Conservation (phyloP, 2,888 invertebrate species). For the Dendrolimus houi region DNA sequence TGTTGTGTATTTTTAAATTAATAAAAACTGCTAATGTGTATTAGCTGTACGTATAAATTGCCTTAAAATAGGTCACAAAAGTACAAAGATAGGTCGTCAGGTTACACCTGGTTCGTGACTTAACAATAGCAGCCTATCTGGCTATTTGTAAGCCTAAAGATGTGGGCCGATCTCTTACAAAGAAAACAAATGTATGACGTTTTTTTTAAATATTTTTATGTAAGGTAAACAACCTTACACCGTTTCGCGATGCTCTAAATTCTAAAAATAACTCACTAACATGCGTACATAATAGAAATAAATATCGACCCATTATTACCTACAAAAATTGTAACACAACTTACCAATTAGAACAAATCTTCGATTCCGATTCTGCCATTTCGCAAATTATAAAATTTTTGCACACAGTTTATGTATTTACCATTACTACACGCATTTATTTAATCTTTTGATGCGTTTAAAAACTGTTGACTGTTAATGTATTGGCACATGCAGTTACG, state of each 20-base stretch:
- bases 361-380: conserved; percentile 60
- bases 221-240: conserved; percentile 60
- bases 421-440: background rate
- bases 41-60: no score
- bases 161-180: background rate
- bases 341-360: conserved; percentile 72
- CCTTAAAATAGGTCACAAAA: background rate
- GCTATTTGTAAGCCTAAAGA: background rate
- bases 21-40: no score
- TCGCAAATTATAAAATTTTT: conserved; percentile 3
- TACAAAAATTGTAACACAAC: conserved; percentile 23
- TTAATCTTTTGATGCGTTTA: no score
- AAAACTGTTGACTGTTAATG: no score
- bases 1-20: no score
- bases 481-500: no score
- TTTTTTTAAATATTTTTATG: conserved; percentile 11
- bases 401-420: background rate
- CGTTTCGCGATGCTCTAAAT: conserved; percentile 52
- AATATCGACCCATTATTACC: conserved; percentile 44
- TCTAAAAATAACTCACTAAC: conserved; percentile 65
- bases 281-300: conserved; percentile 53
- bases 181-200: conserved; percentile 4
- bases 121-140: background rate
- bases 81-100: conserved; percentile 1
- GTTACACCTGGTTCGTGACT: background rate